Evolutionary conservation across 1,140 invertebrate species (phyloP), one percentile per base, ranked within the genome.

Genomic region (Varroa destructor): DNA sequence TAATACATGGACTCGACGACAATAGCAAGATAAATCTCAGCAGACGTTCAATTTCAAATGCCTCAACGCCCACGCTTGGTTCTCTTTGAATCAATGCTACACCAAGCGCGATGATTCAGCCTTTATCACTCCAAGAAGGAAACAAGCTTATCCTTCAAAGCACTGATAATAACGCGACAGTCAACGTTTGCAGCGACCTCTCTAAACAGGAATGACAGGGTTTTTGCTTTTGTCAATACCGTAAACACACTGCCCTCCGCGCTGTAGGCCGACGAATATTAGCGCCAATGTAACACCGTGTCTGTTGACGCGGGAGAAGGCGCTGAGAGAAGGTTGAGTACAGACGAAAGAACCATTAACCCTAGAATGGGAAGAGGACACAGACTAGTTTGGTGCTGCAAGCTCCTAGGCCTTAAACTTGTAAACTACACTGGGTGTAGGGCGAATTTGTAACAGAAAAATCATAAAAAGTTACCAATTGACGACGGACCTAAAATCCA

Each of bases 1-100:
- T 71, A n/a, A 70, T 72, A 61, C 78, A 40, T 76, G 75, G 40
- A 75, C 77, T 56, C 77, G 72, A 77, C 74, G 56, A 79, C 73
- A 71, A 78, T 25, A 25, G 78, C 57, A 72, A 73, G n/a, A 76
- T 71, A 37, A 79, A 74, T 74, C 6, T 61, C 42, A 61, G 36
- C 42, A 37, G 57, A 40, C 10, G 57, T 61, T 61, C 6, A 40
- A 40, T 6, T 10, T 61, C 36, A 40, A 3, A 10, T 43, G 57
- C 57, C 3, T 8, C 57, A 43, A 10, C 36, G 4, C 3, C 36
- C 36, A 43, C 3, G 36, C 36, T 40, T 14, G 55, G 14, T 56
- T 56, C 12, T 56, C n/a, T 56, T 61, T 10, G 10, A 61, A 8
- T 10, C 4, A 37, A 37, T 37, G 36, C 57, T 10, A 61, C 3